A percentile compares a stretch with the other conserved stretches of the same genome.
Evolutionary conservation across 1,140 invertebrate genomes (phyloP).

Genomic region (Vanessa tameamea): DNA sequence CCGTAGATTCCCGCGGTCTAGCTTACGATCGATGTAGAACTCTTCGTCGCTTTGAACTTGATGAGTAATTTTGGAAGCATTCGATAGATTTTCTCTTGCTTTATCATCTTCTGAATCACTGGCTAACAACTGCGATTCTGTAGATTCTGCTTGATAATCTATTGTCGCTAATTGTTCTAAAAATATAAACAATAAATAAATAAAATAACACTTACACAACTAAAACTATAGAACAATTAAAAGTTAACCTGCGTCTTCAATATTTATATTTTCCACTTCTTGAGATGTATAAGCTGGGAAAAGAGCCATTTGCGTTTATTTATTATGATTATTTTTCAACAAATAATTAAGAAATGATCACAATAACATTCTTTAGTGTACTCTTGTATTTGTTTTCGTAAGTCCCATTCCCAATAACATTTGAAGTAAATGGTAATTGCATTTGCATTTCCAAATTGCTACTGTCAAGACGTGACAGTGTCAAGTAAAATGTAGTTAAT

Average conservation of each 20-base stretch:
- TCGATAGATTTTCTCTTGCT: not conserved
- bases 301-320: constrained; percentile 24
- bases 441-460: too few species aligned
- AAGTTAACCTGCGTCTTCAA: constrained; percentile 13
- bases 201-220: not conserved
- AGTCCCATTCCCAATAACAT: too few species aligned
- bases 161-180: constrained; percentile 18
- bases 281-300: constrained; percentile 32
- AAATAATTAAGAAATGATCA: not conserved
- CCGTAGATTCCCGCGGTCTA: constrained; percentile 57
- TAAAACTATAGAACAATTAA: not conserved
- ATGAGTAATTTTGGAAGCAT: not conserved
- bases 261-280: not conserved
- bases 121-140: constrained; percentile 29
- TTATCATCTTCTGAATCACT: constrained; percentile 38
- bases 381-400: too few species aligned
- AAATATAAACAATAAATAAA: not conserved
- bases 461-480: too few species aligned
- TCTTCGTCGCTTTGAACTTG: constrained; percentile 26
- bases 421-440: too few species aligned
- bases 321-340: not conserved
- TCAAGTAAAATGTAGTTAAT: too few species aligned
- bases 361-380: too few species aligned
- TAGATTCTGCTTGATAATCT: constrained; percentile 3
- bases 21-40: constrained; percentile 56